Base-by-base conservation (phyloP, 2,113 vertebrate genomes). In the Sclerurus mexicanus region DNA sequence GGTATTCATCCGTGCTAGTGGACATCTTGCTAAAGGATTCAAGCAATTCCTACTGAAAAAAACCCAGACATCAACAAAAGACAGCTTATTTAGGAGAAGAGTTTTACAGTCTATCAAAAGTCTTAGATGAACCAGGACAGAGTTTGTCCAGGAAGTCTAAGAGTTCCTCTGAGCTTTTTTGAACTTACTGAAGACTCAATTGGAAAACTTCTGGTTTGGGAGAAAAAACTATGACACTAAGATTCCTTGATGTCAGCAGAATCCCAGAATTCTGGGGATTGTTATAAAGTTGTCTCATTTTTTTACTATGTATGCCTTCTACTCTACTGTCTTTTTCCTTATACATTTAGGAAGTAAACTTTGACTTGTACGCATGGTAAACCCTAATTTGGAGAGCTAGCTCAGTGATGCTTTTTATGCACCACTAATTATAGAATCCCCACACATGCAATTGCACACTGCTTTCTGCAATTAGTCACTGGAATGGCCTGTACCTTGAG, bases 11-110 rank as follows among this genome's bases (percentile, higher is more conserved):
- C 4, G 30, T 42, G n/a, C 3, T 69, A 58, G 5, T 24, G 9
- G 18, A 78, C 59, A 50, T 44, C 15, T 67, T 60, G 2, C 1
- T 81, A 52, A 76, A 78, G 1, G 7, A 52, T 35, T 89, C 23
- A 27, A 47, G 7, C 14, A 56, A 44, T 50, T 66, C 24, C 31
- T 58, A 27, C 28, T 12, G 9, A 33, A 91, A 74, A 49, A 18
- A 0, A 0, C 3, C 5, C 35, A 59, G 30, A 21, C 0, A 31
- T 52, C 52, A n/a, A 52, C 6, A 24, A 33, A 64, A 60, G 5
- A 22, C 6, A 83, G 2, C 6, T 42, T 56, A 59, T 35, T 86
- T 55, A 76, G 22, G 20, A 53, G 24, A 78, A 73, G 3, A 31
- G 2, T 6, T 79, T 63, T 82, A 33, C 2, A 72, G 24, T 21